These are phyloP conservation scores for Melanostoma mellinum DNA, from an alignment of 2,888 invertebrate species.

Conservation along the genomic window DNA sequence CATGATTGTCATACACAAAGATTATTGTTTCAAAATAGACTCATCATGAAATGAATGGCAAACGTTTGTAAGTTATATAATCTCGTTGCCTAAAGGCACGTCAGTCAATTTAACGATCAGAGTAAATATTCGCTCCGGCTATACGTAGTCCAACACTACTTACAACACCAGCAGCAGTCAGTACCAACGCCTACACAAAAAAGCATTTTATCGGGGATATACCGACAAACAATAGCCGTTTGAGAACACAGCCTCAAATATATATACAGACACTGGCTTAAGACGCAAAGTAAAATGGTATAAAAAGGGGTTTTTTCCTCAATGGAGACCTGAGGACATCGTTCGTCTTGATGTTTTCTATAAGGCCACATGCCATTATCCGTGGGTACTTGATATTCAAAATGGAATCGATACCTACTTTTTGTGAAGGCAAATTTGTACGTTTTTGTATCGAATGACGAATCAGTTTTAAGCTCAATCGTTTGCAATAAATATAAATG, in stretches of 20 bases:
- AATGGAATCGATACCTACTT: too few relatives aligned
- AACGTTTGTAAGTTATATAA: constrained; percentile 34
- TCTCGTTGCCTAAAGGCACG: constrained; percentile 38
- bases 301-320: constrained; percentile 22
- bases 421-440: too few relatives aligned
- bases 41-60: constrained; percentile 32
- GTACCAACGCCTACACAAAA: constrained; percentile 9
- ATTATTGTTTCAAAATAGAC: constrained; percentile 56
- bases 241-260: constrained; percentile 14
- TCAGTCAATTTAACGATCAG: constrained; percentile 46
- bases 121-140: constrained; percentile 15
- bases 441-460: too few relatives aligned
- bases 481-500: too few relatives aligned
- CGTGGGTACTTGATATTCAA: too few relatives aligned
- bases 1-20: constrained; percentile 43
- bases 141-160: neutral
- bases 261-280: constrained; percentile 16
- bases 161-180: too few relatives aligned
- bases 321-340: constrained; percentile 7
- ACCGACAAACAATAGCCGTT: constrained; percentile 20
- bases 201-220: constrained; percentile 19
- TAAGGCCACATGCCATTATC: too few relatives aligned
- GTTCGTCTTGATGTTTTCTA: constrained; percentile 4
- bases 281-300: constrained; percentile 21
- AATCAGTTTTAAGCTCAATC: too few relatives aligned